Evolutionary conservation across 64 coral and sea anemone genomes (phyloP).

Genomic region (Montipora cactus): DNA sequence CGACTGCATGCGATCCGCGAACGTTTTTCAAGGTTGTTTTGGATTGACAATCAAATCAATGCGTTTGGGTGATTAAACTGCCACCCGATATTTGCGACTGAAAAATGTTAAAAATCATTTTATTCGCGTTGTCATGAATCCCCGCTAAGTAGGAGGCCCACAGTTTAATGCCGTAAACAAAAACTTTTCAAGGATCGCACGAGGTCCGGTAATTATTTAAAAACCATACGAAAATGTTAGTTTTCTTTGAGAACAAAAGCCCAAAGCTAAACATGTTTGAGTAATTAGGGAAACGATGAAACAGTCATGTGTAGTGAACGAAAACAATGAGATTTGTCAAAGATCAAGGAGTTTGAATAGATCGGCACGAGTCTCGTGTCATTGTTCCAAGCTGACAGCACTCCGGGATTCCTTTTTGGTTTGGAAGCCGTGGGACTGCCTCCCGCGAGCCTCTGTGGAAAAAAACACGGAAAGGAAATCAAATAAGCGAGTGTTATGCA

Average conservation of each 20-base stretch:
- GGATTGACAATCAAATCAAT: conserved; percentile 52
- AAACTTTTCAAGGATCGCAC: conserved; percentile 64
- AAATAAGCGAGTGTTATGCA: not conserved
- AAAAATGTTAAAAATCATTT: conserved; percentile 91
- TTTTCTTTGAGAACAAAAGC: conserved; percentile 93
- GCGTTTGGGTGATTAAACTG: conserved; percentile 56
- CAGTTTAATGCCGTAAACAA: conserved; percentile 75
- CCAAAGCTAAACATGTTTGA: conserved; percentile 86
- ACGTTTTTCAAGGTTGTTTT: conserved; percentile 56
- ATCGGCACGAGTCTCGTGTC: conserved; percentile 48
- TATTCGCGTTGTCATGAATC: conserved; percentile 78
- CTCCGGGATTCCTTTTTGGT: conserved; percentile 66
- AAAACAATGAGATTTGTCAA: conserved; percentile 89
- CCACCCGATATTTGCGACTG: conserved; percentile 80
- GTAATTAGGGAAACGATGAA: conserved; percentile 87
- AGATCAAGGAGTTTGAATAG: conserved; percentile 77
- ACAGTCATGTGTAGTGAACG: conserved; percentile 72
- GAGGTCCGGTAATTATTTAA: conserved; percentile 92
- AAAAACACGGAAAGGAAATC: conserved; percentile 35
- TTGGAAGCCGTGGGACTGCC: conserved; percentile 35
- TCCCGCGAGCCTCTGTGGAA: conserved; percentile 35
- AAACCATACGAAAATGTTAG: conserved; percentile 99
- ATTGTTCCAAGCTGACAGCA: conserved; percentile 37
- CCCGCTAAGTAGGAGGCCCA: conserved; percentile 68
- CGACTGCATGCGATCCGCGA: conserved; percentile 30